Evolutionary conservation across 2,797 vertebrate species (phyloP), one percentile per base, ranked within the genome.

Genomic region (Acomys russatus): DNA sequence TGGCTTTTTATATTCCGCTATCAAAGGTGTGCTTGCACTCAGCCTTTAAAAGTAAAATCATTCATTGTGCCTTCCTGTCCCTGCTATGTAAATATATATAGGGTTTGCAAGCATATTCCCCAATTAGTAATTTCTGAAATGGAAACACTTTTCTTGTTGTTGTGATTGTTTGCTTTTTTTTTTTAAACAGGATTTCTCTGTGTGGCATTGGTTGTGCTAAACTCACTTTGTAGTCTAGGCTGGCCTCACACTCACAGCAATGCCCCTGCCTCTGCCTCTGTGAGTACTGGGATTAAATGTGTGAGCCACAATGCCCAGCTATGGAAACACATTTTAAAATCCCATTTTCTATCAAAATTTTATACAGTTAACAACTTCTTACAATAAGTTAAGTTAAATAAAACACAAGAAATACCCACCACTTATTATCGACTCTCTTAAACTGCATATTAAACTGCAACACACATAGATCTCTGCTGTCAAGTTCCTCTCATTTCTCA

Each of bases 41-140:
- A 25, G 5, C 4, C 4, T 92, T 56, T 63, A 63, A 25, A 89
- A n/a, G 79, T 51, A n/a, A 71, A 76, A 76, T n/a, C 71, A 56
- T 51, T 73, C 35, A n/a, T 1, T 14, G n/a, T 51, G 7, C 15
- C 20, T 3, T 33, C 1, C 38, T 66, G 3, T 0, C 1, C 71
- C 17, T 28, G 9, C 38, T 94, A 1, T 82, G 70, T 90, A 94
- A 76, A 87, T 63, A 33, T 68, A 2, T 70, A 17, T 33, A 25
- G 2, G 3, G 22, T 82, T 89, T 90, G 56, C 23, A 73, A 71
- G 9, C 71, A 9, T 18, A 71, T 87, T 22, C 35, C 15, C 4
- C 1, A 90, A 2, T 78, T 77, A 35, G 3, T 59, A 18, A 86
- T 66, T 89, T 5, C 49, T 56, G 9, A 68, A 59, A 20, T 15